Evolutionary conservation across 2,797 vertebrate species (phyloP).

Genomic region (Siniperca scherzeri): DNA sequence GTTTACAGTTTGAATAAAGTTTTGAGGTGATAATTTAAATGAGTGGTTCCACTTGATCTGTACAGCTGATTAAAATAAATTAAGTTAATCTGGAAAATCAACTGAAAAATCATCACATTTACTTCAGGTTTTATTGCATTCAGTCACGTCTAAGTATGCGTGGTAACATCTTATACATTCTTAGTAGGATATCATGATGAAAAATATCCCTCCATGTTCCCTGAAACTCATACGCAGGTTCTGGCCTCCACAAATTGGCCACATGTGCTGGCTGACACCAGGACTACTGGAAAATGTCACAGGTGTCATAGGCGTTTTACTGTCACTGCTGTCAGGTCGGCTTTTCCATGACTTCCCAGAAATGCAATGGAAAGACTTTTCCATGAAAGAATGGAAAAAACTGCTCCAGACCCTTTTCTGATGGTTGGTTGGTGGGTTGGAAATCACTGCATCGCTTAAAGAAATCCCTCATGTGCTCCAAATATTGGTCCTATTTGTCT

Average conservation of each 20-base stretch:
- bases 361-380: slow-evolving; percentile 82
- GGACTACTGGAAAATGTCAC: slow-evolving; percentile 84
- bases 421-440: slow-evolving; percentile 65
- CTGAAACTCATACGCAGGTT: slow-evolving; percentile 61
- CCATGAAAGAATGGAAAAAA: slow-evolving; percentile 80
- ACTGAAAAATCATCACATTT: neutral
- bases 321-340: slow-evolving; percentile 79
- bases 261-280: slow-evolving; percentile 77
- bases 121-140: neutral
- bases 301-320: slow-evolving; percentile 81
- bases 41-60: neutral
- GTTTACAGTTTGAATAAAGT: neutral
- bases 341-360: slow-evolving; percentile 80
- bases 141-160: neutral
- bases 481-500: slow-evolving; percentile 61
- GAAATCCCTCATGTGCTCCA: slow-evolving; percentile 64
- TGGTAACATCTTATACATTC: slow-evolving; percentile 11
- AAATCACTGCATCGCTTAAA: slow-evolving; percentile 61
- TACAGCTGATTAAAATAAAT: neutral
- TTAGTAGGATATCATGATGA: slow-evolving; percentile 36
- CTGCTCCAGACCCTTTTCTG: slow-evolving; percentile 58
- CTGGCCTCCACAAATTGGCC: slow-evolving; percentile 65
- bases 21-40: neutral
- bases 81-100: neutral
- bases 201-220: slow-evolving; percentile 59